Percentiles rank a stretch among this genome's conserved stretches.
These are phyloP conservation scores for Aramus guarauna DNA, from an alignment of 2,113 vertebrate genomes.

Conservation along the genomic window DNA sequence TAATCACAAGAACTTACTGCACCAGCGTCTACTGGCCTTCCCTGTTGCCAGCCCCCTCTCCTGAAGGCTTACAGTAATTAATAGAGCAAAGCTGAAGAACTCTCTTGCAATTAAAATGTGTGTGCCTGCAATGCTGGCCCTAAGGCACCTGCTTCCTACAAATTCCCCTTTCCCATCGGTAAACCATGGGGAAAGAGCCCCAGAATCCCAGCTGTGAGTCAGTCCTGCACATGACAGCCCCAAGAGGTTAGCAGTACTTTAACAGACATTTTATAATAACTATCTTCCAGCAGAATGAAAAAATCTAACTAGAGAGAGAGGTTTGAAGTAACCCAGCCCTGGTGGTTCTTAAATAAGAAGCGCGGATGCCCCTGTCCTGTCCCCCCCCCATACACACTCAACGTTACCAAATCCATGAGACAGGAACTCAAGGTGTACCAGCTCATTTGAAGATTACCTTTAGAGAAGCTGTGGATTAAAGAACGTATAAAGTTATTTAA, in stretches of 20 bases:
- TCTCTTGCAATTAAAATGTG: background rate
- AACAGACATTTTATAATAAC: accelerated
- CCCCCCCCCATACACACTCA: background rate
- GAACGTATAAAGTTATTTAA: no score
- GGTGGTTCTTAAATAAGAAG: no score
- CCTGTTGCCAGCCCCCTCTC: background rate
- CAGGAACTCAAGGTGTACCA: background rate
- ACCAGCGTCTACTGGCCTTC: background rate
- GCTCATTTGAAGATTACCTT: background rate
- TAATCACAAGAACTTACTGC: background rate
- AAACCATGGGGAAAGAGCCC: background rate
- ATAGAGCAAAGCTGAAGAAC: background rate
- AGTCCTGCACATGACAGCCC: background rate
- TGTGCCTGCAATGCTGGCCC: background rate
- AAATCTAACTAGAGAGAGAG: background rate
- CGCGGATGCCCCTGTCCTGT: accelerated
- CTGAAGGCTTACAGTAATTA: background rate
- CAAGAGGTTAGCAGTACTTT: no score
- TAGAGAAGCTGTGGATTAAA: background rate
- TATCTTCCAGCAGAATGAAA: background rate
- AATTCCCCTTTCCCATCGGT: background rate
- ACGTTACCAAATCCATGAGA: accelerated
- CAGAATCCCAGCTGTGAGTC: background rate
- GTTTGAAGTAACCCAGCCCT: background rate
- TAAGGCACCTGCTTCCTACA: background rate